Evolutionary conservation across 2,888 invertebrate species (phyloP), one percentile per base, ranked within the genome.

Genomic region (Gandaritis pyraliata): DNA sequence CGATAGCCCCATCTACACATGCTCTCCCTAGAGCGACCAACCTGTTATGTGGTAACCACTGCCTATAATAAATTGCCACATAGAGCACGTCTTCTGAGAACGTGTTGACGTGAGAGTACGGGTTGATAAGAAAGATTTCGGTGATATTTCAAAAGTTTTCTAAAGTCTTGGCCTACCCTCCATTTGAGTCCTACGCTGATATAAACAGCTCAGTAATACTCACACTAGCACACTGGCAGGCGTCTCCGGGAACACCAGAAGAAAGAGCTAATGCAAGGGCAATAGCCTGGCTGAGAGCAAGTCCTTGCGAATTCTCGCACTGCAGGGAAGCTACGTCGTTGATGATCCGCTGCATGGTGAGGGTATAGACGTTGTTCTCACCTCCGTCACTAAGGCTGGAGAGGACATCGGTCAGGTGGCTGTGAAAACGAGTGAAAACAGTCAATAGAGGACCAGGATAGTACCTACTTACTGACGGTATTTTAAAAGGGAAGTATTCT

Each of bases 191-290:
- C 33, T 8, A 33, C 0, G 33, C 1, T 33, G 33, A 33, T 38
- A 38, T 8, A 38, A 38, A 38, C 33, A 38, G n/a, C n/a, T 41
- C 13, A 41, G 33, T 10, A 33, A 18, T 36, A 81, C 87, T 83
- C 65, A 90, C 89, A 49, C 69, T 72, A 58, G 89, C 78, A 51
- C 83, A 69, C 18, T 71, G 73, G 58, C 90, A 90, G 38, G 85
- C 62, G 59, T 88, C 83, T 33, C 90, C 90, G 16, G 87, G 76
- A 30, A 70, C 47, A 0, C 89, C 87, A 18, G 73, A 70, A 7
- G 78, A 72, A 2, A 81, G 68, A 10, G 80, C 72, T 1, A 80
- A 77, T 2, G 86, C 69, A 4, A 73, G 1, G 1, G 74, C 80
- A 15, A 88, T 43, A 49, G 75, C 58, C 51, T 82, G 78, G 6